Base-by-base conservation (phyloP, 1,140 invertebrate genomes). In the Aphelenchoides avenae region DNA sequence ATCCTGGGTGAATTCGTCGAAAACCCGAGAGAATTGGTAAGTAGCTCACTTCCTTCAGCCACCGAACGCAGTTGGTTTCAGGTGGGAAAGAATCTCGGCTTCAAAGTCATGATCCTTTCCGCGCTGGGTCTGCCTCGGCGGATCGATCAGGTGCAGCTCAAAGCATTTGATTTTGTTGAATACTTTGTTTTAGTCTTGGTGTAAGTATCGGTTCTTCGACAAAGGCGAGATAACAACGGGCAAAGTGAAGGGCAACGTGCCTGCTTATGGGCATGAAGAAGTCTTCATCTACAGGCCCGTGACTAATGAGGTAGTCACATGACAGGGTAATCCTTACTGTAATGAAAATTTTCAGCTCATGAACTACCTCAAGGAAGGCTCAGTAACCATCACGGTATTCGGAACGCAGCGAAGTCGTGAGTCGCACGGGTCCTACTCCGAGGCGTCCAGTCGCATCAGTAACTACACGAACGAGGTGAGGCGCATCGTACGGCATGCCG, bases 151-250 rank as follows among this genome's bases (percentile, higher is more conserved):
- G 54, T 68, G 1, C 62, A n/a, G n/a, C n/a, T n/a, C 11, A 20
- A 7, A 31, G n/a, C 13, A 50, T 11, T 46, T 46, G 27, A 34
- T 0, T 24, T 48, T 64, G 15, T 26, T 26, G 3, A 53, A n/a
- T n/a, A 11, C n/a, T n/a, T 11, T 22, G 29, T 47, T 75, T 53
- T 47, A 81, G 65, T 79, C 81, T 48, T 81, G 77, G 63, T 83
- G 82, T 66, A 77, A 75, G 41, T 84, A 83, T 70, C 77, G 77
- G 50, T 77, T 85, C 49, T 83, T 81, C 68, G 82, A 83, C 34
- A 66, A 78, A 24, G 75, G 82, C 48, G 77, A 80, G 9, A 73
- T 71, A 1, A 56, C 54, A 30, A 84, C 84, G 1, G 76, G 79
- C 41, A 73, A 68, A 15, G 68, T 82, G 2, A 62, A 68, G 7